Percentiles rank a stretch among this genome's conserved stretches.
Conservation (phyloP, 2,113 vertebrate genomes). For the Synchiropus splendidus region DNA sequence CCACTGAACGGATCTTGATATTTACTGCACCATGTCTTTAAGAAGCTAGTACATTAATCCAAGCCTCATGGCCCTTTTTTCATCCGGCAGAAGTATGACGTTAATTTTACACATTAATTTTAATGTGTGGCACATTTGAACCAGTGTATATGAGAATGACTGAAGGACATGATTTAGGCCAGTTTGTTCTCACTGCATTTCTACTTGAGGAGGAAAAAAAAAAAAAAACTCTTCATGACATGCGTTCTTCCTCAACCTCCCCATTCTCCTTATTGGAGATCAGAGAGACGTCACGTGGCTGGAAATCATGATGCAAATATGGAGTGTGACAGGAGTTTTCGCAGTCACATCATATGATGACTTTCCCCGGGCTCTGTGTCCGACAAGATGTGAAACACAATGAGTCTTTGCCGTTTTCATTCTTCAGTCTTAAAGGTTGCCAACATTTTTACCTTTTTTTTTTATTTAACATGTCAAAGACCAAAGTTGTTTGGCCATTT, state of each 20-base stretch:
- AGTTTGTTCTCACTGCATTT: too few relatives aligned
- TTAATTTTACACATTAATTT: too few relatives aligned
- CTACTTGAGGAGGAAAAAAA: too few relatives aligned
- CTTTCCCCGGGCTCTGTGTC: slow-evolving; percentile 7
- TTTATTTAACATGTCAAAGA: slow-evolving; percentile 51
- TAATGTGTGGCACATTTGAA: too few relatives aligned
- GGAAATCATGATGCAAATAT: slow-evolving; percentile 17
- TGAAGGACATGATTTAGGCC: too few relatives aligned
- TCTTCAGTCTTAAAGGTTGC: slow-evolving; percentile 33
- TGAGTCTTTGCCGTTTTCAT: slow-evolving; percentile 13
- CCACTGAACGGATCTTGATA: slow-evolving; percentile 16
- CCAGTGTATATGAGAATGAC: too few relatives aligned
- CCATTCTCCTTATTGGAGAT: slow-evolving; percentile 23
- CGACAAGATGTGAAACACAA: slow-evolving; percentile 10
- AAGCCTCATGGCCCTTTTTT: too few relatives aligned
- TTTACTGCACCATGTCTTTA: slow-evolving; percentile 37
- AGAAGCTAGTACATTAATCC: slow-evolving; percentile 25
- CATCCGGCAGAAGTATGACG: too few relatives aligned
- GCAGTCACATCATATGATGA: slow-evolving; percentile 5
- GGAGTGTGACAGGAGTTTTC: slow-evolving; percentile 13
- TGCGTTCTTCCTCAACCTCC: slow-evolving; percentile 51
- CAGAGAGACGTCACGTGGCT: slow-evolving; percentile 22
- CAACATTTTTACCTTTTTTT: slow-evolving; percentile 35
- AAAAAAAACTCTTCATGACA: too few relatives aligned
- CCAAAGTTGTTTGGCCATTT: slow-evolving; percentile 58